These are phyloP conservation scores for Limnephilus auricula DNA, from an alignment of 2,888 invertebrate genomes.

Conservation along the genomic window DNA sequence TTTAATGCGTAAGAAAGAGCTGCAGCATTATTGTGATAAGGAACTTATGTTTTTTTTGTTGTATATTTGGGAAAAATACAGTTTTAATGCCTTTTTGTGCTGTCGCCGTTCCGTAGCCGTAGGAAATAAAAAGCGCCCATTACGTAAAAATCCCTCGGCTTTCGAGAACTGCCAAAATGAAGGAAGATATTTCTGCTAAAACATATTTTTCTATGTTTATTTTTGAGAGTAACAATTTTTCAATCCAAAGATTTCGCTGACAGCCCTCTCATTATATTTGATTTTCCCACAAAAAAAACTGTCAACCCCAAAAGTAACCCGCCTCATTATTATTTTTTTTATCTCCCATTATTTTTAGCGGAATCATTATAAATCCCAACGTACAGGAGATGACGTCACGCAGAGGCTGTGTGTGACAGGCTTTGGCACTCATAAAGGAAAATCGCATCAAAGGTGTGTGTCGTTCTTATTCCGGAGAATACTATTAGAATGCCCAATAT, in stretches of 20 bases:
- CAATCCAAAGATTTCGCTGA: not conserved
- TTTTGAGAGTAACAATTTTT: not conserved
- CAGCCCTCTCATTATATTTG: not conserved
- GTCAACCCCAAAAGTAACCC: not conserved
- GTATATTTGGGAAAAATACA: no score
- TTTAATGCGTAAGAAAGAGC: no score
- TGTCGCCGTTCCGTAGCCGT: no score
- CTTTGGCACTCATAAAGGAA: conserved; percentile 19
- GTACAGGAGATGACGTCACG: not conserved
- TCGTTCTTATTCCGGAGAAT: not conserved
- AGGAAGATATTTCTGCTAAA: not conserved
- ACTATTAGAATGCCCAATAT: not conserved
- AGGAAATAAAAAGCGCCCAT: no score
- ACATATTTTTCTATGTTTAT: not conserved
- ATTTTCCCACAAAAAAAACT: not conserved
- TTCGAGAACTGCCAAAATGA: not conserved
- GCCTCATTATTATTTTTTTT: not conserved
- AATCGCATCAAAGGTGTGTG: conserved; percentile 13
- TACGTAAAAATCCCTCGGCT: not conserved
- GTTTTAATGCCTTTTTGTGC: no score
- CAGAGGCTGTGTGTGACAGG: conserved; percentile 12
- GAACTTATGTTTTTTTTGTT: no score
- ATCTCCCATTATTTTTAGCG: conserved; percentile 9
- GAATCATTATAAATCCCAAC: conserved; percentile 13
- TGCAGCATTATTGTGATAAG: no score